Percentiles rank a stretch among this genome's conserved stretches.
Conservation (phyloP, 2,113 vertebrate genomes). For the Ancistrus triradiatus region DNA sequence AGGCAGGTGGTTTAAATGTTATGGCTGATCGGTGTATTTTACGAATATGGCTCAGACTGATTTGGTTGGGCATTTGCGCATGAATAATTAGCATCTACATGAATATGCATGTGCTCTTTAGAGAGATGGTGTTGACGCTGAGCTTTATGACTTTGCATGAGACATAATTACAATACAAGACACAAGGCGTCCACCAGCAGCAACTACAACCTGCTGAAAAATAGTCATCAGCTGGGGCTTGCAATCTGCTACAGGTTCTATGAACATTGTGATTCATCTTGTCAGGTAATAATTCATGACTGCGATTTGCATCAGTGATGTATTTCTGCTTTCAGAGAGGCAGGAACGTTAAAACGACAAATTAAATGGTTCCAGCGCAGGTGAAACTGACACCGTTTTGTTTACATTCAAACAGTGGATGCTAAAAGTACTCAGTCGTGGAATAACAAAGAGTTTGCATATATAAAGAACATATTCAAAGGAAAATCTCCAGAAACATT, state of each 20-base stretch:
- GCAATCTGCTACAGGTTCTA: background rate
- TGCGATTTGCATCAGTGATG: background rate
- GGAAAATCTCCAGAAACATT: too few species aligned
- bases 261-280: background rate
- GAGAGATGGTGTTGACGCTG: constrained; percentile 49
- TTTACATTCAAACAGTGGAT: too few species aligned
- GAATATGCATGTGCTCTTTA: constrained; percentile 66
- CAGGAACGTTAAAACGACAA: too few species aligned
- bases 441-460: too few species aligned
- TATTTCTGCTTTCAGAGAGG: background rate
- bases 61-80: constrained; percentile 68
- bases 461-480: too few species aligned
- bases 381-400: too few species aligned
- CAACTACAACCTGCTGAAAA: constrained; percentile 33
- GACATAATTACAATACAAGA: constrained; percentile 62
- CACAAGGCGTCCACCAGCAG: constrained; percentile 51
- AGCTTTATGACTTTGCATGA: constrained; percentile 64
- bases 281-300: constrained; percentile 14
- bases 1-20: too few species aligned
- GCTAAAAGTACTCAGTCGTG: too few species aligned
- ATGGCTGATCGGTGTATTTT: constrained; percentile 70
- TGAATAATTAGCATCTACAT: constrained; percentile 66
- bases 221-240: background rate
- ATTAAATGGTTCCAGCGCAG: too few species aligned
- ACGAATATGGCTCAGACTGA: constrained; percentile 54